These are phyloP conservation scores for Thera britannica DNA, from an alignment of 2,888 invertebrate species.

Conservation along the genomic window DNA sequence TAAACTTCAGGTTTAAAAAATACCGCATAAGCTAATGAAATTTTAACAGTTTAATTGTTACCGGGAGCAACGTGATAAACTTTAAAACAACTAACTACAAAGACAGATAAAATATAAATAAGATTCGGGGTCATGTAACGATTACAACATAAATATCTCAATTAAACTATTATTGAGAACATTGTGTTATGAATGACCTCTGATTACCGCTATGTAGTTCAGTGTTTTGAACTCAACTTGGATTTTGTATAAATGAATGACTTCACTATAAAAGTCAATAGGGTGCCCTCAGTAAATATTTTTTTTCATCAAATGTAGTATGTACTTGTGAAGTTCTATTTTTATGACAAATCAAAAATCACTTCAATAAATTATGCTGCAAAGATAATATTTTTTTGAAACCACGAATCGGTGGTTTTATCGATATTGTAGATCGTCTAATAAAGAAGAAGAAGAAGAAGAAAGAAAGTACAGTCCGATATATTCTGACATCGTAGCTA, in stretches of 20 bases:
- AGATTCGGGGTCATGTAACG: constrained; percentile 47
- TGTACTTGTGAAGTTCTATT: neutral
- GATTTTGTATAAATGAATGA: constrained; percentile 5
- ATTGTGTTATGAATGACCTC: constrained; percentile 39
- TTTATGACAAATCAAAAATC: neutral
- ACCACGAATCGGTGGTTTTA: no score
- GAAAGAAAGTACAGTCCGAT: no score
- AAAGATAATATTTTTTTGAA: no score
- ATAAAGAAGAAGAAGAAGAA: no score
- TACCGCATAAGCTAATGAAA: neutral
- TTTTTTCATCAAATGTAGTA: neutral
- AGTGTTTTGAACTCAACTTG: constrained; percentile 12
- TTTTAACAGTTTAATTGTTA: neutral
- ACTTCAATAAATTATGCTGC: no score
- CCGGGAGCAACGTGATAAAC: constrained; percentile 30
- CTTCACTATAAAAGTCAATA: constrained; percentile 10
- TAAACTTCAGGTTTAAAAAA: neutral
- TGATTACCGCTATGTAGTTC: constrained; percentile 39
- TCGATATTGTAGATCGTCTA: no score
- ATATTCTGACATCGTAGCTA: no score
- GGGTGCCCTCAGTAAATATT: neutral
- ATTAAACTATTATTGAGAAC: constrained; percentile 36
- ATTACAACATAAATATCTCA: constrained; percentile 43
- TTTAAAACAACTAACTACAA: constrained; percentile 35
- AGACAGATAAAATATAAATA: constrained; percentile 34